Conservation (phyloP, 2,797 vertebrate genomes). For the Setipinna tenuifilis region DNA sequence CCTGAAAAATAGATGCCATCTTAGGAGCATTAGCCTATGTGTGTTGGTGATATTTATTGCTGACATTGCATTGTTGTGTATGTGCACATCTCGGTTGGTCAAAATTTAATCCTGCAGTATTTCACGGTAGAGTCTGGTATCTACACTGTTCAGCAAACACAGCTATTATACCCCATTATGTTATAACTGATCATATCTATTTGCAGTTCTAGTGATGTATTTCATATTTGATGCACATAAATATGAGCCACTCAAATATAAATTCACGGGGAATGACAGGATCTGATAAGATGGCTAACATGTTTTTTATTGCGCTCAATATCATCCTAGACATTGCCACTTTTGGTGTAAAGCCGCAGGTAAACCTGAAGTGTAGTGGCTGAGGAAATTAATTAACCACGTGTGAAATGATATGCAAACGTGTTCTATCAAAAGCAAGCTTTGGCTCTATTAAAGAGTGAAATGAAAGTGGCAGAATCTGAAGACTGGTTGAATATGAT, state of each 20-base stretch:
- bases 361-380: constrained; percentile 32
- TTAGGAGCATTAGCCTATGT: too few relatives aligned
- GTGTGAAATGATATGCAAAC: constrained; percentile 64
- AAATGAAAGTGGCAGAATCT: constrained; percentile 45
- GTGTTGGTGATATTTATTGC: too few relatives aligned
- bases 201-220: neutral
- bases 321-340: neutral
- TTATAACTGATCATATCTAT: too few relatives aligned
- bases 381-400: constrained; percentile 56
- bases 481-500: constrained; percentile 51
- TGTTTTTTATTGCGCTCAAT: neutral
- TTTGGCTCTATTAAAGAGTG: constrained; percentile 57
- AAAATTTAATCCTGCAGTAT: too few relatives aligned
- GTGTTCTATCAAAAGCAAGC: constrained; percentile 51
- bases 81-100: too few relatives aligned
- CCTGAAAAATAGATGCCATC: too few relatives aligned
- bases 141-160: neutral
- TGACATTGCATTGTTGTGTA: too few relatives aligned
- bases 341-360: constrained; percentile 35
- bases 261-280: neutral
- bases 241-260: neutral
- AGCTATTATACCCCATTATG: neutral
- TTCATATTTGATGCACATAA: neutral
- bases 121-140: neutral
- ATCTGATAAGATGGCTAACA: neutral